Base-by-base conservation (phyloP, 2,113 vertebrate species). In the Xenopus laevis region DNA sequence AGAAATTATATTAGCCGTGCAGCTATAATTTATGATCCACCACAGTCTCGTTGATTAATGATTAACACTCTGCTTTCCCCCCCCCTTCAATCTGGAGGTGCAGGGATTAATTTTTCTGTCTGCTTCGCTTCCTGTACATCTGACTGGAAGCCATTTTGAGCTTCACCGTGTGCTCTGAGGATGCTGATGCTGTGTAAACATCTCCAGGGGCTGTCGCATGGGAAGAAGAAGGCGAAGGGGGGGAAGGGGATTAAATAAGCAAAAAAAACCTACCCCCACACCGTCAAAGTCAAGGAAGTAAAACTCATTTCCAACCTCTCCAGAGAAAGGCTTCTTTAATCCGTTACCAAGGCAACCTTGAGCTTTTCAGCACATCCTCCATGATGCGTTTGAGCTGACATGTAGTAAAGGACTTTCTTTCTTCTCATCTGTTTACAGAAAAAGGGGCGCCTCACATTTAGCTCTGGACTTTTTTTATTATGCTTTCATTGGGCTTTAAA, bases 251-350 rank as follows among this genome's bases (percentile, higher is more conserved):
- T 58, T 55, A 46, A 64, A 70, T 57, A 70, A 64, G 69, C 44
- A 23, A 21, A 69, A 68, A 62, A 69, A 68, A 62, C 58, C 66
- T 58, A 69, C 74, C 74, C 67, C 66, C 67, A 64, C 61, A 18
- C 59, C 60, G 69, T 76, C 74, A 76, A 70, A 76, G 66, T 76
- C 74, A 18, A 66, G 64, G 65, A 70, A 69, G 66, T 76, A 76
- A 76, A 76, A 76, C 74, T 76, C 66, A 76, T 76, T 76, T 62
- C 61, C 74, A 64, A 63, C 59, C 74, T 76, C 66, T 76, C 58
- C 45, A 68, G 73, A 75, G 65, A 75, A 76, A 70, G 67, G 66
- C 67, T 76, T 57, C 74, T 76, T 76, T 76, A 76, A 76, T 76
- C 74, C 69, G 74, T 76, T 70, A 64, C 74, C 67, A 15, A 64